A percentile compares a stretch with the other conserved stretches of the same genome.
Conservation (phyloP, 2,797 vertebrate genomes). For the Enteromius paludinosus region DNA sequence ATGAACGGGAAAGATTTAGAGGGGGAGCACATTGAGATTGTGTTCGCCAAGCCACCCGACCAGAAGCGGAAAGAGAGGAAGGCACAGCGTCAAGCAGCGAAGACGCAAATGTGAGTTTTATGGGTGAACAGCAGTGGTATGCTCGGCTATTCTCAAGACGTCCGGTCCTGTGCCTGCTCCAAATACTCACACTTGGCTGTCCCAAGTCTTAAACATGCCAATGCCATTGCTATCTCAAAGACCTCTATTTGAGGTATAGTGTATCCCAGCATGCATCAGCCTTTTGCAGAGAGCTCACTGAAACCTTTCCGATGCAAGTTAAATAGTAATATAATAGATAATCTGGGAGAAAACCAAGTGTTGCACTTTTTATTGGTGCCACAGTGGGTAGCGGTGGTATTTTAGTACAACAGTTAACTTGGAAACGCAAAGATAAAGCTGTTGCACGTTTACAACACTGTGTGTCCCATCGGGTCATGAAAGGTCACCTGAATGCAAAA, state of each 20-base stretch:
- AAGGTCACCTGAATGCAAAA: neutral
- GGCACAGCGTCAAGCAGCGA: slow-evolving; percentile 97
- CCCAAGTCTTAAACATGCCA: neutral
- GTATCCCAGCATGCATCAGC: neutral
- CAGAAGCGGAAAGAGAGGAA: slow-evolving; percentile 99
- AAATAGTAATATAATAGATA: neutral
- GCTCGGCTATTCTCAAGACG: neutral
- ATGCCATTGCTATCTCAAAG: no score
- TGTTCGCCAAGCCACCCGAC: slow-evolving; percentile 99
- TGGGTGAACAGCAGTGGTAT: neutral
- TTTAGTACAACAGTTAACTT: neutral
- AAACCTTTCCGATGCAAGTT: neutral
- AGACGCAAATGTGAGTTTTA: slow-evolving; percentile 93
- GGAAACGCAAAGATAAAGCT: no score
- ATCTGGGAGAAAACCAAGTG: no score
- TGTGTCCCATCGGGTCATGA: neutral
- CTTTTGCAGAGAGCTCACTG: neutral
- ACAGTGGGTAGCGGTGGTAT: neutral
- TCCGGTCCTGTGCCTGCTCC: neutral
- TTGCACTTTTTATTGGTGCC: neutral
- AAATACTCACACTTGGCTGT: neutral
- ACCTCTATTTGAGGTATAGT: neutral
- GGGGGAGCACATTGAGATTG: slow-evolving; percentile 98
- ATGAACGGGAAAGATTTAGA: slow-evolving; percentile 98
- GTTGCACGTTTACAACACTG: neutral